Base-by-base conservation (phyloP, 1,140 invertebrate genomes). In the Meloidogyne exigua region DNA sequence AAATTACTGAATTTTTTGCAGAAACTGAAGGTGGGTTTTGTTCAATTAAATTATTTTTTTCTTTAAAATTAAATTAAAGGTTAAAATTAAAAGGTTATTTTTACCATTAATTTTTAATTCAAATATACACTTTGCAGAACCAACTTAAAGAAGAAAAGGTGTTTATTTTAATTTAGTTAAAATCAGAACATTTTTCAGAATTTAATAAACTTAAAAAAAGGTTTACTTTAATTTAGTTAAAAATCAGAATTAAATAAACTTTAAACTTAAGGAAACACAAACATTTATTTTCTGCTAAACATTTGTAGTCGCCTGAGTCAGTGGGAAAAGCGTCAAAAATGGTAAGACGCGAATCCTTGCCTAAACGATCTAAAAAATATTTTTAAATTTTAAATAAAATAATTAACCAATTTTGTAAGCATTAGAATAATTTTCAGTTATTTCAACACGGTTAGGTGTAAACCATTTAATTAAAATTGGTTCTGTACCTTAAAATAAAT, bases 241-340 rank as follows among this genome's bases (percentile, higher is more conserved):
- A n/a, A n/a, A n/a, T n/a, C n/a, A n/a, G n/a, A n/a, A n/a, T n/a
- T n/a, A n/a, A n/a, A n/a, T n/a, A n/a, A n/a, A n/a, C n/a, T n/a
- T n/a, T n/a, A n/a, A n/a, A n/a, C n/a, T n/a, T n/a, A n/a, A n/a
- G n/a, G n/a, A n/a, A n/a, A n/a, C n/a, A n/a, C 15, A 9, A 57
- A 73, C 72, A 85, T 69, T 90, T 92, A 85, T 95, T 95, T 67
- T 91, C 92, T 0, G 94, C 94, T 83, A 93, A 90, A 86, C 93
- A 95, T 23, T 93, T 94, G 83, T 95, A 95, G 5, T 92, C 93
- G 23, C 94, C 94, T 36, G 93, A 92, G 89, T 96, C 94, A 89
- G 95, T 94, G 1, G 94, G 93, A 81, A 94, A 91, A 11, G 93
- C 92, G 79, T 94, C 92, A 90, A 94, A 91, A 76, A 95, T 95